These are phyloP conservation scores for Gymnogyps californianus DNA, from an alignment of 2,113 vertebrate species.

Conservation along the genomic window DNA sequence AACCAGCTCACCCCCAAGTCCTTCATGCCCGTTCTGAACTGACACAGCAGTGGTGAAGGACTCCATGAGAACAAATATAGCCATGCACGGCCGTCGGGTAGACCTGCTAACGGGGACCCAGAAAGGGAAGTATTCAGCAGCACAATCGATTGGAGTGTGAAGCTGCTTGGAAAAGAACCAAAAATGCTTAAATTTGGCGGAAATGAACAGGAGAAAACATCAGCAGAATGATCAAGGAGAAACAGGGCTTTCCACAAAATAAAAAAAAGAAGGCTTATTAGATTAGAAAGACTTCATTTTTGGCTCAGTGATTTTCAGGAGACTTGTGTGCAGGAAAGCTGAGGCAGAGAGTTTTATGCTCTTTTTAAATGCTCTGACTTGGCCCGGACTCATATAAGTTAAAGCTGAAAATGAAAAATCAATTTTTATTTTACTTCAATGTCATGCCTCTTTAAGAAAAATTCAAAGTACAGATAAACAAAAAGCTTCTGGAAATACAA, in stretches of 20 bases:
- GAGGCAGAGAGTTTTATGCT: not conserved
- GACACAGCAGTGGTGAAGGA: not conserved
- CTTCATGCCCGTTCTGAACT: not conserved
- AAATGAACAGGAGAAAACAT: not conserved
- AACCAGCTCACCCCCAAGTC: not conserved
- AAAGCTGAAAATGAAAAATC: not conserved
- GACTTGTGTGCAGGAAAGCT: not conserved
- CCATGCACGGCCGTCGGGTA: rapidly evolving
- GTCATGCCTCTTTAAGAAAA: not conserved
- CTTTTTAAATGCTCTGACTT: not conserved
- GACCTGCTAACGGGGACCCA: not conserved
- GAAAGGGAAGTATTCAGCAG: not conserved
- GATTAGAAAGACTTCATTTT: not conserved
- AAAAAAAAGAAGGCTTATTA: not conserved
- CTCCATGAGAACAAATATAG: not conserved
- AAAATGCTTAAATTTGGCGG: not conserved
- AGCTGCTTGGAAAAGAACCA: not conserved
- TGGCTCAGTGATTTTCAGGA: not conserved
- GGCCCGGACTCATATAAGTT: not conserved
- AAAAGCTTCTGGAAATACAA: not conserved
- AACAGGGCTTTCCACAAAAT: not conserved
- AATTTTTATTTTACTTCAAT: not conserved
- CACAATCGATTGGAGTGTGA: not conserved
- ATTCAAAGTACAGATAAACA: not conserved
- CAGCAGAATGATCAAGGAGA: not conserved